Conservation (phyloP, 2,888 invertebrate species). For the Dryocosmus kuriphilus region DNA sequence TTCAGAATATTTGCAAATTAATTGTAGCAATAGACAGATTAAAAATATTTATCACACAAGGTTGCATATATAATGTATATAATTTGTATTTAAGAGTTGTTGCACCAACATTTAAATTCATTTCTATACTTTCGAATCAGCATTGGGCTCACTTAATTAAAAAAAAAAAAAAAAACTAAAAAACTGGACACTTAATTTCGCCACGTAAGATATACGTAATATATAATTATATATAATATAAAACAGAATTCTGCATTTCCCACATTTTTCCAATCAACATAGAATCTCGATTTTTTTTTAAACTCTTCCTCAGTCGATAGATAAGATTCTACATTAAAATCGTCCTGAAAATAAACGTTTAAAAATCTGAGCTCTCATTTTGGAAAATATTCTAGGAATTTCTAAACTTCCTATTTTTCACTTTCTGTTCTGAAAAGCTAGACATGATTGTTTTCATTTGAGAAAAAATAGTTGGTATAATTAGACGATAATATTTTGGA, state of each 20-base stretch:
- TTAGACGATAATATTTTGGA: background rate
- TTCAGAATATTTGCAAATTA: conserved; percentile 19
- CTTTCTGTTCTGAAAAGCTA: background rate
- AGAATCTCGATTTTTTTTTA: background rate
- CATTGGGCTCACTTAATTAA: background rate
- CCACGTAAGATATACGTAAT: background rate
- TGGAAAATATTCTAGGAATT: background rate
- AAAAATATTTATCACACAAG: background rate
- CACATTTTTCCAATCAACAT: background rate
- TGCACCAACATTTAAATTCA: background rate
- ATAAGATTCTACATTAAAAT: no score
- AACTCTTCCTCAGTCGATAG: background rate
- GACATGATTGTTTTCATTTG: background rate
- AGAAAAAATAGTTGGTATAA: background rate
- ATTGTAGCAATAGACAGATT: background rate
- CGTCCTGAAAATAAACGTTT: no score
- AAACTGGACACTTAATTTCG: background rate
- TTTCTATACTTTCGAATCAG: background rate
- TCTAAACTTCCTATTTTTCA: background rate
- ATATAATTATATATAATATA: no score
- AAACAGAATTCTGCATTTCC: background rate
- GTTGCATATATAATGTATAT: background rate
- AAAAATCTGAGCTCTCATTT: background rate
- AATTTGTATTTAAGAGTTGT: background rate
- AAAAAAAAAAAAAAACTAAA: background rate